Percentiles rank a stretch among this genome's conserved stretches.
phyloP scores from a whole-genome alignment of 1,140 invertebrate genomes.

The Ostrea denselamellosa region DNA sequence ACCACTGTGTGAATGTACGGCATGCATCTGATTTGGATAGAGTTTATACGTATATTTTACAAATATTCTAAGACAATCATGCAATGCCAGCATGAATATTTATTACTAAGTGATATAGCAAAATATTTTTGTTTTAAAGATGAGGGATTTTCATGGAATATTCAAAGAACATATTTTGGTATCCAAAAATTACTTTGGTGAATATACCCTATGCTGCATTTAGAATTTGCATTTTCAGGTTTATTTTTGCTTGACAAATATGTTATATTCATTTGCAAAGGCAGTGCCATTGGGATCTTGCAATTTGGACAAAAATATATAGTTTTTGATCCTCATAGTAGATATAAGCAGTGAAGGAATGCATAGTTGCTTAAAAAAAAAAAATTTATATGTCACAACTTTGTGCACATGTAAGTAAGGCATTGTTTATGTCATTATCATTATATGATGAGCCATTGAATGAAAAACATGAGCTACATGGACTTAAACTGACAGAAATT shows the following conservation, averaged over 20 bases:
- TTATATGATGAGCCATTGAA: background rate
- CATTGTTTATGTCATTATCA: background rate
- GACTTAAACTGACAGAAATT: background rate
- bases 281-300: background rate
- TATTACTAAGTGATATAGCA: background rate
- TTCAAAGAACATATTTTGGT: no score
- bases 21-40: no score
- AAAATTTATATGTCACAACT: background rate
- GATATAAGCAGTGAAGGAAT: background rate
- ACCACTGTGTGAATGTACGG: no score
- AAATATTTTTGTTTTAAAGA: background rate
- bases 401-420: background rate
- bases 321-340: background rate
- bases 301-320: background rate
- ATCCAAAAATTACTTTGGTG: background rate
- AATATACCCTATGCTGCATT: constrained; percentile 3
- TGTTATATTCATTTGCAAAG: background rate
- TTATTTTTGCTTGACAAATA: background rate
- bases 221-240: background rate
- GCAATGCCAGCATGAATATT: no score
- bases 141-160: no score
- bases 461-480: background rate
- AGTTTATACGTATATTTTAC: no score
- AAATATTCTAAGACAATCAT: no score
- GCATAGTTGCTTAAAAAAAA: background rate